Base-by-base conservation (phyloP, 1,140 invertebrate genomes). In the Macrostomum lignano region DNA sequence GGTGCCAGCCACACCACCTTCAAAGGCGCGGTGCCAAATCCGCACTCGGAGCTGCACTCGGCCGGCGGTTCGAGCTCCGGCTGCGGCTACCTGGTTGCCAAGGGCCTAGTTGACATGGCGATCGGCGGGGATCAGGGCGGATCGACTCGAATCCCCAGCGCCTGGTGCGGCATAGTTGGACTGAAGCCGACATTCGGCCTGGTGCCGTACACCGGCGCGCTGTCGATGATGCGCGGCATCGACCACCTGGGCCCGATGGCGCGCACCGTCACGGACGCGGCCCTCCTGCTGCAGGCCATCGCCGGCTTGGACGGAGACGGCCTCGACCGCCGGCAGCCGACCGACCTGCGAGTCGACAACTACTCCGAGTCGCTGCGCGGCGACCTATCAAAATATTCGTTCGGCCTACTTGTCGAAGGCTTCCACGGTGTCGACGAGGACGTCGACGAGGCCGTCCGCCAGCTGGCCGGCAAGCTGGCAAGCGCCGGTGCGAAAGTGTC, bases 111-210 rank as follows among this genome's bases (percentile, higher is more conserved):
- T n/a, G 47, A 51, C 29, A 35, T 51, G 40, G 49, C 49, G n/a
- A 37, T 47, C 4, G 49, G 44, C 9, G 43, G 40, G 14, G 49
- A 51, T 30, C 45, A 46, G 21, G 46, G 47, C 13, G 49, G 49
- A 3, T 51, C 49, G 6, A 44, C 51, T n/a, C 41, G 53, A 5
- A 46, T 48, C 9, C 53, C 53, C 7, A 39, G 49, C 7, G 34
- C 42, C 10, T 52, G 37, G 36, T 42, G 36, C 29, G 52, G 52
- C n/a, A 36, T 48, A 19, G 44, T 48, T 17, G 53, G 53, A 5
- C 25, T 54, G 7, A 56, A 56, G 31, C 53, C 53, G 7, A 51
- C 52, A 7, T 46, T 38, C 34, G 49, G 51, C 7, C 41, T 51
- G 1, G 45, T 51, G 3, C 50, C 52, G 1, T 47, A 45, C 25